phyloP scores from a whole-genome alignment of 2,888 invertebrate species.

The Nemurella pictetii region DNA sequence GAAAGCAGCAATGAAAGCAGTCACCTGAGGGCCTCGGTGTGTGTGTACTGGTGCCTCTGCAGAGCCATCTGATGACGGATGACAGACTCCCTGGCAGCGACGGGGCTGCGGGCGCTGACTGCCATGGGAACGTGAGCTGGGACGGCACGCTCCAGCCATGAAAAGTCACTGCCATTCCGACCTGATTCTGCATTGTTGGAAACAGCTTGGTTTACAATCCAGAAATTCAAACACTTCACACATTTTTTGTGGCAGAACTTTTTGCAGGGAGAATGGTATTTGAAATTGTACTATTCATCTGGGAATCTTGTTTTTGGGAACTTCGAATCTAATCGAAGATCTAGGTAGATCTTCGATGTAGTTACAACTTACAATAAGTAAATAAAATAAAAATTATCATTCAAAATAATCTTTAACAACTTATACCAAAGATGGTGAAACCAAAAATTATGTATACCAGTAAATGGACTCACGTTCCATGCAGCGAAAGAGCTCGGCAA shows the following conservation, averaged over 20 bases:
- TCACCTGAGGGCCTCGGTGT: conserved; percentile 68
- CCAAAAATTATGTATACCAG: no score
- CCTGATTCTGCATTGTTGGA: conserved; percentile 20
- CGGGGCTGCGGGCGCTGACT: conserved; percentile 57
- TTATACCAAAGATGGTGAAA: no score
- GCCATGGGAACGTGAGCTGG: conserved; percentile 62
- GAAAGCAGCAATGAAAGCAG: conserved; percentile 31
- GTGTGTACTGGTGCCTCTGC: conserved; percentile 76
- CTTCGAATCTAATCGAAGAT: no score
- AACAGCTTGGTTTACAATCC: neutral
- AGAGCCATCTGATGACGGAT: conserved; percentile 76
- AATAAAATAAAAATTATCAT: no score
- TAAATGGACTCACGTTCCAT: conserved; percentile 67
- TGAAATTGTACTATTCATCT: no score
- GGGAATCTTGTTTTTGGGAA: no score
- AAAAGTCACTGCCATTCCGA: conserved; percentile 1
- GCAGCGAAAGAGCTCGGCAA: conserved; percentile 71
- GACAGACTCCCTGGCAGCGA: conserved; percentile 72
- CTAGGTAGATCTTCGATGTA: no score
- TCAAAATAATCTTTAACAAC: no score
- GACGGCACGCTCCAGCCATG: conserved; percentile 50
- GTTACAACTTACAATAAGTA: no score
- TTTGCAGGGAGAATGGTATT: no score
- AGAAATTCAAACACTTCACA: no score
- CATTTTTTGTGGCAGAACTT: no score